These are phyloP conservation scores for Andrena chrysosceles DNA, from an alignment of 2,888 invertebrate species.

Conservation along the genomic window DNA sequence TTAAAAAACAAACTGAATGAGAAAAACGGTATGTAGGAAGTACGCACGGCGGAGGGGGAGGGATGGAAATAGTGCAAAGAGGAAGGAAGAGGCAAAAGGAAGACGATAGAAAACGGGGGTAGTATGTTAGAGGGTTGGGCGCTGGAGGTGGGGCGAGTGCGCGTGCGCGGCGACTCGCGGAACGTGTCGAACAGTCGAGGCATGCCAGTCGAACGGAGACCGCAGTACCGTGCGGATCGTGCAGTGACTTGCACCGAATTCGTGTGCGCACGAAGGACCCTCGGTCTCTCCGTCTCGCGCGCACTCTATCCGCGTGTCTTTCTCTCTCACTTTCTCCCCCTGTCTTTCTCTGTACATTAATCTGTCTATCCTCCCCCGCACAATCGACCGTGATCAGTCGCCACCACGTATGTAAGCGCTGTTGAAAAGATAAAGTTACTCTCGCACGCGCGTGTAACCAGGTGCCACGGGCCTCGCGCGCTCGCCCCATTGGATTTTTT, in stretches of 20 bases:
- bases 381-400: background rate
- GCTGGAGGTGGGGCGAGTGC: slow-evolving; percentile 32
- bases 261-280: slow-evolving; percentile 51
- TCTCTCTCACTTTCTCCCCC: slow-evolving; percentile 1
- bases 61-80: slow-evolving; percentile 36
- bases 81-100: slow-evolving; percentile 34
- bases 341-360: slow-evolving; percentile 10
- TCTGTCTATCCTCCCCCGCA: slow-evolving; percentile 17
- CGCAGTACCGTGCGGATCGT: slow-evolving; percentile 74
- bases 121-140: slow-evolving; percentile 67
- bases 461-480: background rate
- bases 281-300: slow-evolving; percentile 50
- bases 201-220: slow-evolving; percentile 77
- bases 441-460: background rate
- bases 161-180: slow-evolving; percentile 65
- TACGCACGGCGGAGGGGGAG: background rate
- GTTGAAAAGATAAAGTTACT: background rate
- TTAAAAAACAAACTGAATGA: background rate
- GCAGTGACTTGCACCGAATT: slow-evolving; percentile 58
- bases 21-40: background rate
- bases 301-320: slow-evolving; percentile 43
- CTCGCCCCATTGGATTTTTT: background rate
- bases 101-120: slow-evolving; percentile 54
- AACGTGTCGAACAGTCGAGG: slow-evolving; percentile 44
- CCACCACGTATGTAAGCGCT: background rate